Conservation (phyloP, 2,888 invertebrate genomes). For the Polietes domitor region DNA sequence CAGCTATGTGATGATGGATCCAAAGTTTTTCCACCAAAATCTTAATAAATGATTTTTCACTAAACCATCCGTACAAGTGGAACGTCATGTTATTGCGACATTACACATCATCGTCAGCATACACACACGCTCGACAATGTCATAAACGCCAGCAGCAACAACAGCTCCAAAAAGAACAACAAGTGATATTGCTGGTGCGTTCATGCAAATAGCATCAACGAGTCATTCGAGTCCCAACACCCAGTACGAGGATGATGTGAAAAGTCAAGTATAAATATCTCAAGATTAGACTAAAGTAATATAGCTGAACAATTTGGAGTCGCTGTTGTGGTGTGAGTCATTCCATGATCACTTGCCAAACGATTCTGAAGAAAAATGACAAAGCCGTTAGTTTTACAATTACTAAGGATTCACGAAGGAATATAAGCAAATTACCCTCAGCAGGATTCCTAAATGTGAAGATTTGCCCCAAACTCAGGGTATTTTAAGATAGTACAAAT, state of each 20-base stretch:
- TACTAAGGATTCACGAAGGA: no score
- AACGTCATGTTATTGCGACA: conserved; percentile 60
- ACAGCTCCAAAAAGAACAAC: conserved; percentile 14
- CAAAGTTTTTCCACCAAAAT: conserved; percentile 47
- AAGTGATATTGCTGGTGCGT: conserved; percentile 21
- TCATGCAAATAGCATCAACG: conserved; percentile 21
- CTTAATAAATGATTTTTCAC: conserved; percentile 71
- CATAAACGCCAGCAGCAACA: conserved; percentile 29
- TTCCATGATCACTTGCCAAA: no score
- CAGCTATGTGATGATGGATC: conserved; percentile 3
- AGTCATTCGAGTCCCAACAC: neutral
- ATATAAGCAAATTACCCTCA: no score
- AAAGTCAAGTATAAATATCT: neutral
- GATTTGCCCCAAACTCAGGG: no score
- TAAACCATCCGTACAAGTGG: conserved; percentile 53
- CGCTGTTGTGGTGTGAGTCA: no score
- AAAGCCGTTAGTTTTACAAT: no score
- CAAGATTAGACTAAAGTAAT: no score
- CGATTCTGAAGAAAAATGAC: no score
- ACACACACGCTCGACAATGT: neutral
- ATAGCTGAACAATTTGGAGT: no score
- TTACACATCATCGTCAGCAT: conserved; percentile 13
- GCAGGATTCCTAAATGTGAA: no score
- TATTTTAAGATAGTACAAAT: no score
- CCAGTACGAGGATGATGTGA: neutral